Conservation (phyloP, 2,888 invertebrate species). For the Lottia gigantea region DNA sequence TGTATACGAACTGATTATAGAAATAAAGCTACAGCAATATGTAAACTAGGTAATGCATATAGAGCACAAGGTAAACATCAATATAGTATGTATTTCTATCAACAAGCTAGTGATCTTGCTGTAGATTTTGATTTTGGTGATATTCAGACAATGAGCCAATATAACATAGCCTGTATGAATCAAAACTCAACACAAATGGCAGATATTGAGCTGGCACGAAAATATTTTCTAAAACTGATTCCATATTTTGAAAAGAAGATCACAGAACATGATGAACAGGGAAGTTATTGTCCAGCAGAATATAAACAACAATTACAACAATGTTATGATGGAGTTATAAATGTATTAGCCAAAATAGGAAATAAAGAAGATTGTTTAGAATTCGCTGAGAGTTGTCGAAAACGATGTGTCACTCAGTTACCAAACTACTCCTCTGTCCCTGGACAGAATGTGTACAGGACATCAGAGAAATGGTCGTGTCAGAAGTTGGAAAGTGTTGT, state of each 20-base stretch:
- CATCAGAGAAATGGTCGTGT: slow-evolving; percentile 42
- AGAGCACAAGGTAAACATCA: slow-evolving; percentile 47
- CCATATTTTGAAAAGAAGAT: slow-evolving; percentile 51
- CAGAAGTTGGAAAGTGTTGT: slow-evolving; percentile 55
- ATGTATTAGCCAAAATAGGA: slow-evolving; percentile 52
- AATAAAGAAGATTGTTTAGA: slow-evolving; percentile 57
- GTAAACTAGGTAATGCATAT: slow-evolving; percentile 58
- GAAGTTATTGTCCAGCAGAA: slow-evolving; percentile 53
- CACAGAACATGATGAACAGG: slow-evolving; percentile 52
- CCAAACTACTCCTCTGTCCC: slow-evolving; percentile 42
- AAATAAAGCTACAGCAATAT: slow-evolving; percentile 35
- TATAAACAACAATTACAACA: slow-evolving; percentile 50
- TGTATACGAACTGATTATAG: slow-evolving; percentile 22
- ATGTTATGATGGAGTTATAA: slow-evolving; percentile 61
- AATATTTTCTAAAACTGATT: slow-evolving; percentile 49
- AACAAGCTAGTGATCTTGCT: slow-evolving; percentile 47
- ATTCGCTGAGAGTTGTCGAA: slow-evolving; percentile 57
- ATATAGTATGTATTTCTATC: slow-evolving; percentile 56
- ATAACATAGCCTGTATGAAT: slow-evolving; percentile 57
- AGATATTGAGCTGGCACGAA: slow-evolving; percentile 57
- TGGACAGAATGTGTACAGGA: slow-evolving; percentile 34
- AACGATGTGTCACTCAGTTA: slow-evolving; percentile 45
- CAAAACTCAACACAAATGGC: slow-evolving; percentile 55
- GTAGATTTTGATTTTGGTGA: slow-evolving; percentile 51
- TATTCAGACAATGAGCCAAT: slow-evolving; percentile 53